Evolutionary conservation across 2,113 vertebrate genomes (phyloP), one percentile per base, ranked within the genome.

Genomic region (Perccottus glenii): DNA sequence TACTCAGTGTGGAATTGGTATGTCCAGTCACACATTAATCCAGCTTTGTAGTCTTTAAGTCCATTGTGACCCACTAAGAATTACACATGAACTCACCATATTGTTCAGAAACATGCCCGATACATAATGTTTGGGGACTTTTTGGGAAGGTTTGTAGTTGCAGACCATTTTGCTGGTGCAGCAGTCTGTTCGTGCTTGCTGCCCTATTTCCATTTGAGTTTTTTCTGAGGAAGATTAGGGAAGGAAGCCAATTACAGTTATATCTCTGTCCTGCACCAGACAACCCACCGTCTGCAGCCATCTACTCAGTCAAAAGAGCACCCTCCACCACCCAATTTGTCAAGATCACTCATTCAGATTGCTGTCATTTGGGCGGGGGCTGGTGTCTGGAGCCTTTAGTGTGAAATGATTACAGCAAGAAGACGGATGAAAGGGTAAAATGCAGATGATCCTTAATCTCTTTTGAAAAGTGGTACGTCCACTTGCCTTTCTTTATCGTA

Each of bases 401-500:
- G 78, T 56, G 64, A 55, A 79, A 12, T 84, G 83, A 89, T 86
- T 87, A 80, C 9, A 3, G 76, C 27, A 16, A 66, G 61, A 53
- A 64, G 64, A 53, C 67, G 57, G 82, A 88, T 88, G 72, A 85
- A 83, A 83, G 83, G 79, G 55, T 64, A 71, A 90, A 88, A 91
- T 91, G 90, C 88, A 91, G 87, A 90, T 85, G 82, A 87, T 85
- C 64, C 85, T 63, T 91, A 89, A 91, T 90, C 88, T 87, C 83
- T 81, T 87, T 81, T 83, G 84, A 85, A 68, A 66, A 88, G 77
- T 75, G n/a, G 42, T 19, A 67, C 86, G 84, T 85, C 86, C 79
- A 75, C 60, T 51, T 60, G 69, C 35, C 69, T 76, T 82, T 77
- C 69, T 78, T 90, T 88, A 89, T 90, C 87, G 81, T 56, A 53